Evolutionary conservation across 2,797 vertebrate genomes (phyloP), one percentile per base, ranked within the genome.

Genomic region (Odontamblyopus rebecca): DNA sequence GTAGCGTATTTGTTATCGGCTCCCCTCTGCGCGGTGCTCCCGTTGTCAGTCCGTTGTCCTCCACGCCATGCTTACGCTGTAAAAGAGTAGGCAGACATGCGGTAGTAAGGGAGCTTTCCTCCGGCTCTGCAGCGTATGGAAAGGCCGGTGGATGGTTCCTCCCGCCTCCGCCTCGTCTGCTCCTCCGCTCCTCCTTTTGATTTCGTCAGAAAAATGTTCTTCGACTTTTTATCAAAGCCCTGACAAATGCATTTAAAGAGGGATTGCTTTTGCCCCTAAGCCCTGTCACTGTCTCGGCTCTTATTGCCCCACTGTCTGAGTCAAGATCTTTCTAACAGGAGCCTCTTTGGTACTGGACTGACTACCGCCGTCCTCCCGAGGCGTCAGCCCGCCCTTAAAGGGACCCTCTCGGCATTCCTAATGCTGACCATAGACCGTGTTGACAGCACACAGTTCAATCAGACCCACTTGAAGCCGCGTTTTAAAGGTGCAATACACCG

Each of bases 61-160:
- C 75, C 67, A 80, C 44, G 74, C 77, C 91, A 89, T 84, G 63
- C 54, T 53, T 29, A 61, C 35, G 61, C n/a, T 9, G 27, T 48
- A 66, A 23, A 48, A 61, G n/a, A 18, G 65, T n/a, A 13, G 27
- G 65, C 29, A 67, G 65, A 67, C 65, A 67, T 67, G 65, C 65
- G 65, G 65, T 19, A 32, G 65, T 32, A 6, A 29, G 48, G 65
- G 35, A 26, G 41, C 64, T 30, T 26, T 48, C 70, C 23, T 63
- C 26, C 61, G 60, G 68, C 60, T 74, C 54, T 63, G 60, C 48
- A 48, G 59, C 61, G 68, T 32, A 44, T 32, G 60, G 29, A 51
- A 8, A 61, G 65, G 48, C 65, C 63, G 63, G 63, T 65, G 67
- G 67, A 16, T 67, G 27, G 48, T 67, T 30, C 29, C 65, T 53